phyloP scores from a whole-genome alignment of 1,140 invertebrate species.

The Phthorimaea operculella region DNA sequence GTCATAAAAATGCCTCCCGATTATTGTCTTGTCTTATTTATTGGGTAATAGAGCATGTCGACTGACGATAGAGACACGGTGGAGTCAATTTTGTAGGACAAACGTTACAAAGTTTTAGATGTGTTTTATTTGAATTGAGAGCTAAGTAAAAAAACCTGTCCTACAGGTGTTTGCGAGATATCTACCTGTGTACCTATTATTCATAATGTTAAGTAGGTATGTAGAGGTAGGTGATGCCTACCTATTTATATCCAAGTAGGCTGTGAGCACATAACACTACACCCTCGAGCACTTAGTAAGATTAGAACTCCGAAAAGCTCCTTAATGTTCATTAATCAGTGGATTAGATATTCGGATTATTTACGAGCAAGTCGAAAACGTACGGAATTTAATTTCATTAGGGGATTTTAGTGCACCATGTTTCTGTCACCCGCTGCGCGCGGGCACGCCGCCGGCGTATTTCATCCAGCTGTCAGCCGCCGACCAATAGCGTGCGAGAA shows the following conservation, averaged over 20 bases:
- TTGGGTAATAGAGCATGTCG: constrained; percentile 26
- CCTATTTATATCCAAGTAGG: no score
- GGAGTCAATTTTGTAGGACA: no score
- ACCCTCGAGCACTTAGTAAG: constrained; percentile 15
- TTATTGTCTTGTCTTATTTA: constrained; percentile 39
- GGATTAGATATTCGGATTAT: constrained; percentile 64
- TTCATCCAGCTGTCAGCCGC: constrained; percentile 57
- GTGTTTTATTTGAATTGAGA: no score
- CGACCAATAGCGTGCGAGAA: constrained; percentile 44
- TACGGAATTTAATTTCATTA: constrained; percentile 68
- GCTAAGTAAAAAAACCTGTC: no score
- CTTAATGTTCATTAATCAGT: constrained; percentile 54
- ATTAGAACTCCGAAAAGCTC: constrained; percentile 23
- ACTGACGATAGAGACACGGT: neutral
- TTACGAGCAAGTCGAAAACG: constrained; percentile 62
- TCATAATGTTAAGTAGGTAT: no score
- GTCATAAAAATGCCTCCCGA: constrained; percentile 52
- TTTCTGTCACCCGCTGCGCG: constrained; percentile 58
- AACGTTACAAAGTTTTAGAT: no score
- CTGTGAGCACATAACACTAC: neutral
- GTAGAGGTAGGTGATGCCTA: no score
- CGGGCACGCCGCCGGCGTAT: constrained; percentile 43
- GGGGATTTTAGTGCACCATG: constrained; percentile 58
- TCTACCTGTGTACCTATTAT: no score
- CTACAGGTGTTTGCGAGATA: no score